Percentiles rank a stretch among this genome's conserved stretches.
These are phyloP conservation scores for Ethmia dodecea DNA, from an alignment of 2,888 invertebrate species.

Conservation along the genomic window DNA sequence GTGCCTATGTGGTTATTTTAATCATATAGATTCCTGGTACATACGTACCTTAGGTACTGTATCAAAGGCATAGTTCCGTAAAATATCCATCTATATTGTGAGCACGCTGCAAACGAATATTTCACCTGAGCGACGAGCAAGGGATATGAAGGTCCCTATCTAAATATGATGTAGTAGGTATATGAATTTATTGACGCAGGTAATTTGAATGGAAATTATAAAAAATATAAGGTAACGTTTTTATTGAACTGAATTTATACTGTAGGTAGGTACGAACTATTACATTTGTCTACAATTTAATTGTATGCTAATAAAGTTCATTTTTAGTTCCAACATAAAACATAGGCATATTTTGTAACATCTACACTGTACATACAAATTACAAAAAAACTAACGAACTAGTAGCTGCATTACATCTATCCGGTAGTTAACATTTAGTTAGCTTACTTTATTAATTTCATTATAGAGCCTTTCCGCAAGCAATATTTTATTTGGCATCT, in stretches of 20 bases:
- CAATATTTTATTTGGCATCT: conserved; percentile 1
- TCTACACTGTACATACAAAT: conserved; percentile 41
- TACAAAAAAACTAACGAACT: conserved; percentile 30
- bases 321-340: conserved; percentile 43
- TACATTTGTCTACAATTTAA: conserved; percentile 54
- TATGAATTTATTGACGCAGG: neutral
- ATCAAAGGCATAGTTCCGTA: too few species aligned
- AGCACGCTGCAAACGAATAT: too few species aligned
- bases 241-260: conserved; percentile 72
- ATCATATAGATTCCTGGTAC: too few species aligned
- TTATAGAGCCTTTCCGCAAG: too few species aligned
- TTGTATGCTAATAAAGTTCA: conserved; percentile 51
- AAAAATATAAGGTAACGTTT: conserved; percentile 56
- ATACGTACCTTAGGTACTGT: too few species aligned
- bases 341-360: conserved; percentile 30
- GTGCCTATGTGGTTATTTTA: too few species aligned
- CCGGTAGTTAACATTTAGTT: neutral
- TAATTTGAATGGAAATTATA: neutral
- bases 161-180: neutral
- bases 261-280: conserved; percentile 49
- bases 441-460: conserved; percentile 2
- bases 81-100: too few species aligned
- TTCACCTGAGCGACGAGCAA: too few species aligned
- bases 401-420: conserved; percentile 14
- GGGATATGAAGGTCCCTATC: neutral